Base-by-base conservation (phyloP, 2,113 vertebrate species). In the Xiphorhynchus elegans region DNA sequence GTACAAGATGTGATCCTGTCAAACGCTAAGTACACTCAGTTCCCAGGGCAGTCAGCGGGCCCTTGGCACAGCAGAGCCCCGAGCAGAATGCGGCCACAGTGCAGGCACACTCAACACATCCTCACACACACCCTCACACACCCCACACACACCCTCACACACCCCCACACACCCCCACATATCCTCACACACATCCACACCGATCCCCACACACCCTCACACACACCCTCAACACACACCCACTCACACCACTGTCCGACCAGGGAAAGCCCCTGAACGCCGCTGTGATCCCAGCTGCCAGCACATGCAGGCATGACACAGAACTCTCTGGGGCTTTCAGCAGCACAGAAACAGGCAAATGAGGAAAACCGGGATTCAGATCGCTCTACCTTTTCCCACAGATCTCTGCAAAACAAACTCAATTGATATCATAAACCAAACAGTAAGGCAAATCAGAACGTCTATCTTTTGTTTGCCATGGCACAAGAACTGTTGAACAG, bases 401-500 rank as follows among this genome's bases (percentile, higher is more conserved):
- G 92, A 96, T 96, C 90, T 89, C 94, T 95, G 92, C 96, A 97
- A 97, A 97, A 96, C 87, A 97, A 97, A 96, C 74, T 93, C 96
- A 87, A 96, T 93, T 87, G 92, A 89, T 97, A 94, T 89, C 92
- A 81, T 93, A 98, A 98, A 98, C 97, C 96, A 98, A 98, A 98
- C 97, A 98, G 96, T 84, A 87, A 96, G 97, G 94, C 95, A 97
- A 98, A 98, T 97, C 96, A 97, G 94, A 97, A 98, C 47, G 95
- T 95, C 96, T 97, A 90, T 97, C 97, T 97, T 98, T 98, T 98
- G 98, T 98, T 98, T 98, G 98, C 97, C 97, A 98, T 98, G 98
- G 98, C 98, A 98, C 97, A 96, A 98, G 98, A 98, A 98, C 98
- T 98, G 98, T 98, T 98, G 98, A 98, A 97, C 91, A 96, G 94